Percentiles rank a stretch among this genome's conserved stretches.
Conservation (phyloP, 2,797 vertebrate species). For the Kryptolebias ocellatus region DNA sequence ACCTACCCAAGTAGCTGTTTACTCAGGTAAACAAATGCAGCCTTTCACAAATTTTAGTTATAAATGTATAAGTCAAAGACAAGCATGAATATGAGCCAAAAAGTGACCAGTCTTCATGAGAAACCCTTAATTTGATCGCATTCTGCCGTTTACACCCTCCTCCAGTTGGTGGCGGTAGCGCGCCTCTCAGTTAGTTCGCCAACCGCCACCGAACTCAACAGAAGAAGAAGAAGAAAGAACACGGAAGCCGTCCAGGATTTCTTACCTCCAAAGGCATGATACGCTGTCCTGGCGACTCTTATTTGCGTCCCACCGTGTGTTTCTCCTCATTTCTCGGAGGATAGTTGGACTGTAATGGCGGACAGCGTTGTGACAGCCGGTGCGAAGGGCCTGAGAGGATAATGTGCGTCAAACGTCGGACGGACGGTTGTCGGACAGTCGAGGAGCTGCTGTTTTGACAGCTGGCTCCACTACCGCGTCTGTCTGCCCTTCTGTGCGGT, state of each 20-base stretch:
- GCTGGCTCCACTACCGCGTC: constrained; percentile 57
- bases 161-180: not conserved
- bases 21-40: too few species aligned
- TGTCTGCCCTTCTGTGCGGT: constrained; percentile 11
- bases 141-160: not conserved
- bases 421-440: constrained; percentile 29
- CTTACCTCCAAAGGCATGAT: not conserved
- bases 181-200: not conserved
- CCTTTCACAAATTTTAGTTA: too few species aligned
- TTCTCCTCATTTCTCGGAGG: not conserved
- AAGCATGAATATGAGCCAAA: too few species aligned
- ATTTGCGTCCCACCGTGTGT: too few species aligned
- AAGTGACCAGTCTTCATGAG: too few species aligned
- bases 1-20: too few species aligned
- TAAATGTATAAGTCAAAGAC: too few species aligned
- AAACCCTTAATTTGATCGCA: too few species aligned
- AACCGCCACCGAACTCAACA: fast-evolving
- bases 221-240: constrained; percentile 57
- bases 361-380: not conserved
- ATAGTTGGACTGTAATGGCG: not conserved
- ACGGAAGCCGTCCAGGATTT: constrained; percentile 69
- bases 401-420: not conserved
- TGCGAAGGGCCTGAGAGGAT: not conserved
- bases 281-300: not conserved
- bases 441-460: constrained; percentile 72